Base-by-base conservation (phyloP, 2,888 invertebrate species). In the Notocelia uddmanniana region DNA sequence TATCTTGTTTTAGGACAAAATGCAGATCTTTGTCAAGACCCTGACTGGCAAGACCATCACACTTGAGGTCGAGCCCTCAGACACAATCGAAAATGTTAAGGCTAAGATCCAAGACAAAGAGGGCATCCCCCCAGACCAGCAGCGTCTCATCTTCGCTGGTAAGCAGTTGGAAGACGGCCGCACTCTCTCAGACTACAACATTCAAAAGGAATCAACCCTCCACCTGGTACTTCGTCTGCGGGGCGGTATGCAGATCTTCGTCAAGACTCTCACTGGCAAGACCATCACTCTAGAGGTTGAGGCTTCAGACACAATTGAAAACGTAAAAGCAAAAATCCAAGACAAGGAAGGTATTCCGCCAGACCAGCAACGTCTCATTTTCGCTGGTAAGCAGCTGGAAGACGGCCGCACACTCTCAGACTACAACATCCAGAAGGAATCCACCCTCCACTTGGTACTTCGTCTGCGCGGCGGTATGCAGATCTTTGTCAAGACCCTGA, bases 91-190 rank as follows among this genome's bases (percentile, higher is more conserved):
- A 81, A 95, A 95, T 81, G 95, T 95, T 0, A 95, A 95, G 78
- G 92, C 94, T 2, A 94, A 94, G 78, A 94, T 94, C 67, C 94
- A 94, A 79, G 93, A 94, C 74, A 93, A 93, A 73, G 93, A 93
- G 81, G 94, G 94, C 6, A 94, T 94, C 80, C 93, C 93, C 2
- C 93, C 93, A 87, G 95, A 95, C 79, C 95, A 95, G 80, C 95
- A 95, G 84, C 87, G 95, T 76, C 82, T 95, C 78, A 95, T 95
- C 80, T 95, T 95, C 82, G 95, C 95, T 74, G 96, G 96, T 8
- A 96, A 95, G 84, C 96, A 96, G 85, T 80, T 96, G 71, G 95
- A 96, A 87, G 96, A 96, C 90, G 95, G 95, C 0, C 92, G 95
- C 18, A 95, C 95, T 1, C 84, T 96, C 10, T 95, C 94, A 0